Evolutionary conservation across 2,797 vertebrate genomes (phyloP).

Genomic region (Gambusia yucatana): DNA sequence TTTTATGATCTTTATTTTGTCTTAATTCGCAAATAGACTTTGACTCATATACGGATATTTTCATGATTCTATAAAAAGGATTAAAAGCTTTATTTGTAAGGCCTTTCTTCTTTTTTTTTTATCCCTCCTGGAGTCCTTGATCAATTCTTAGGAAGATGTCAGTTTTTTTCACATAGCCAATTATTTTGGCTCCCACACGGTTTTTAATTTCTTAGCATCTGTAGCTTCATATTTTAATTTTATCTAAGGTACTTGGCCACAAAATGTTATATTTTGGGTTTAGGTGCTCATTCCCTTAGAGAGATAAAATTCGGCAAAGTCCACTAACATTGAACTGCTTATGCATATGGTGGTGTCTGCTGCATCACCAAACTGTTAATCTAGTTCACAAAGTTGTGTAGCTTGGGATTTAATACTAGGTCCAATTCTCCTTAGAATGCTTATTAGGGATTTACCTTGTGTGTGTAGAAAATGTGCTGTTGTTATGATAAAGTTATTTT

Average conservation of each 20-base stretch:
- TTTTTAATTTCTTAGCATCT: no score
- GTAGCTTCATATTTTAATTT: no score
- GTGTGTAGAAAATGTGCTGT: background rate
- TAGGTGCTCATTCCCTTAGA: background rate
- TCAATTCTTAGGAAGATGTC: no score
- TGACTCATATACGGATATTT: background rate
- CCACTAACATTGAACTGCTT: background rate
- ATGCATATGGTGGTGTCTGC: background rate
- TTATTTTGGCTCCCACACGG: no score
- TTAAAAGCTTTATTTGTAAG: background rate
- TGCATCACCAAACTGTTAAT: background rate
- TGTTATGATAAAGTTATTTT: background rate
- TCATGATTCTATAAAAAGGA: background rate
- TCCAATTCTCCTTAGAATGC: background rate
- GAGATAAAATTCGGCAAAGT: background rate
- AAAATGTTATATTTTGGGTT: background rate
- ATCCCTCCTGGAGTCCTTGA: no score
- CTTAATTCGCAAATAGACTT: background rate
- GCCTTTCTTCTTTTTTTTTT: background rate
- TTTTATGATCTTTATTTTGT: conserved; percentile 3
- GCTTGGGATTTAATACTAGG: background rate
- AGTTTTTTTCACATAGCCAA: no score
- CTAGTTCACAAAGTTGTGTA: background rate
- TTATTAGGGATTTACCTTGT: background rate
- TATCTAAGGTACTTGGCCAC: background rate